Percentiles rank a stretch among this genome's conserved stretches.
Conservation (phyloP, 2,888 invertebrate species). For the Alloplasta piceator region DNA sequence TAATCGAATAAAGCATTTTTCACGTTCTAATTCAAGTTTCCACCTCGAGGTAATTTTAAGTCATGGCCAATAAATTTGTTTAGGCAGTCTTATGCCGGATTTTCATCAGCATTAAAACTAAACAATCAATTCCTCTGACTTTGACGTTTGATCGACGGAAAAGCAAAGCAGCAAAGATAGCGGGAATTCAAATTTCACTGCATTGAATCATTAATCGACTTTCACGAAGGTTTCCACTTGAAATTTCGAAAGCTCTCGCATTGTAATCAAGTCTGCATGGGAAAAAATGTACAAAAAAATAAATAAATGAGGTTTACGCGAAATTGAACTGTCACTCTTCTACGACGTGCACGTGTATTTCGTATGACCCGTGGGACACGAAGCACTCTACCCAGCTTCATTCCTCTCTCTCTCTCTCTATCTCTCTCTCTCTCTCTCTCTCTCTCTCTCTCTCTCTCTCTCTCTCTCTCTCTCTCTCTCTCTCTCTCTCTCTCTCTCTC, state of each 20-base stretch:
- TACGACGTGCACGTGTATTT: constrained; percentile 30
- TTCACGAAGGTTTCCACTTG: constrained; percentile 5
- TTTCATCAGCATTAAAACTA: too few species aligned
- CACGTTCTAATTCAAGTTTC: too few species aligned
- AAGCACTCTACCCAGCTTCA: not conserved
- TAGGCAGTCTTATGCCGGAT: too few species aligned
- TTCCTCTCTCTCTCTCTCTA: not conserved
- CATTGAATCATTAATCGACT: not conserved
- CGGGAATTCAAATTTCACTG: not conserved
- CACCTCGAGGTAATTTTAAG: too few species aligned
- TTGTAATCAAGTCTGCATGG: constrained; percentile 48
- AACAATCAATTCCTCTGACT: too few species aligned
- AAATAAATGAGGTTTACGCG: constrained; percentile 33
- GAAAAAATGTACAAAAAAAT: not conserved
- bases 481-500: too few species aligned
- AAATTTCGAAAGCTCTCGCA: constrained; percentile 28
- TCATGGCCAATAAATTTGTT: too few species aligned
- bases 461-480: too few species aligned
- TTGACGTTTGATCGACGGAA: too few species aligned
- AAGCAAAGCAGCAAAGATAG: not conserved
- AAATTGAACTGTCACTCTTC: constrained; percentile 63
- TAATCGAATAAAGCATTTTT: too few species aligned
- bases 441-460: too few species aligned
- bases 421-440: too few species aligned
- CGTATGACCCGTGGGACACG: constrained; percentile 16